These are phyloP conservation scores for Hydrochoerus hydrochaeris DNA, from an alignment of 2,113 vertebrate species.

Conservation along the genomic window DNA sequence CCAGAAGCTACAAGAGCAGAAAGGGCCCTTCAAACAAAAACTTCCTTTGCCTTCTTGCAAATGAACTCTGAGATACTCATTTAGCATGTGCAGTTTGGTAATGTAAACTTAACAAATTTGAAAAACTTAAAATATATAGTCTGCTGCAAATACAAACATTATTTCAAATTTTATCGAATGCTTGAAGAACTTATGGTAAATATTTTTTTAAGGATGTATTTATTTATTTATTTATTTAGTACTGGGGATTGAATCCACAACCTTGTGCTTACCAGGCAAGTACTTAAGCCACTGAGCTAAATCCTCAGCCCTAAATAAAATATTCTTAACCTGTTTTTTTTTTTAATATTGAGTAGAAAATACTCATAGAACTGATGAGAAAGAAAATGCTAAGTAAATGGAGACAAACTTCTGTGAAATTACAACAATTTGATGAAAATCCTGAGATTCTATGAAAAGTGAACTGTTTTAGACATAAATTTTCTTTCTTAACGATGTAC, in stretches of 20 bases:
- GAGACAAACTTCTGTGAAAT: neutral
- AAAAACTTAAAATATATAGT: constrained; percentile 12
- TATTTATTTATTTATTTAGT: no score
- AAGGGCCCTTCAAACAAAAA: neutral
- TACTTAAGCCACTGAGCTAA: no score
- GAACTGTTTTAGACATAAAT: neutral
- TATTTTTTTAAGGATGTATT: no score
- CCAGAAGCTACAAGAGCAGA: neutral
- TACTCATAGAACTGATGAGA: neutral
- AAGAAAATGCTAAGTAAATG: neutral
- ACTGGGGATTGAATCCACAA: no score
- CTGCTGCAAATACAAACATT: neutral
- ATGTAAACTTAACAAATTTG: neutral
- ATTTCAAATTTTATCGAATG: constrained; percentile 49
- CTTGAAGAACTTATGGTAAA: constrained; percentile 30
- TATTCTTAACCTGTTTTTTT: constrained; percentile 32
- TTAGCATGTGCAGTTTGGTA: neutral
- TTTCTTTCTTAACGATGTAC: neutral
- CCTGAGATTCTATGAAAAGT: neutral
- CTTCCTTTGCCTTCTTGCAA: neutral
- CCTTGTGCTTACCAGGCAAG: no score
- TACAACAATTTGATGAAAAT: neutral
- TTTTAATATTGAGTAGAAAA: neutral
- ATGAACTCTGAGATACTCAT: neutral
- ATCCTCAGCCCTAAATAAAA: no score